Evolutionary conservation across 2,888 invertebrate species (phyloP).

Genomic region (Hedychridium roseum): DNA sequence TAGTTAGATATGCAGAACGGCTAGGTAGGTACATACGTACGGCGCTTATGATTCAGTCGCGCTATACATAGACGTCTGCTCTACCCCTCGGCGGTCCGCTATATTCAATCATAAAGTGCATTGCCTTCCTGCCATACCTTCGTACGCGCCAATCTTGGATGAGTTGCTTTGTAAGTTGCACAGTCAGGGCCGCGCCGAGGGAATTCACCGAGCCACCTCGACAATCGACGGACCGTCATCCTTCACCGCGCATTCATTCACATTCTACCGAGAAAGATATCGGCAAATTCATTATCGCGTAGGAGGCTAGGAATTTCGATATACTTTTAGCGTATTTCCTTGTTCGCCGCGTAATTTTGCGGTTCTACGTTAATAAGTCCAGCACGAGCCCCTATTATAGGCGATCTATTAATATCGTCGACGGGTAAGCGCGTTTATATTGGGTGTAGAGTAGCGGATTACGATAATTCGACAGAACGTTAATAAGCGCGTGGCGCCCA

Average conservation of each 20-base stretch:
- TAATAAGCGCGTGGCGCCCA: neutral
- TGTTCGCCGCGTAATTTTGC: too few species aligned
- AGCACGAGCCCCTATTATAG: too few species aligned
- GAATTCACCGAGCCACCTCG: too few species aligned
- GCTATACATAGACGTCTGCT: constrained; percentile 45
- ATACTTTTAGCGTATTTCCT: too few species aligned
- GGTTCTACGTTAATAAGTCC: too few species aligned
- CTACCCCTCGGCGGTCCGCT: constrained; percentile 34
- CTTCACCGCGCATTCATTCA: too few species aligned
- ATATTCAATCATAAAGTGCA: constrained; percentile 53
- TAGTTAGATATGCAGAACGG: too few species aligned
- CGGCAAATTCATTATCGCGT: too few species aligned
- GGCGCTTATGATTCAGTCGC: constrained; percentile 42
- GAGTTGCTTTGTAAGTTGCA: constrained; percentile 33
- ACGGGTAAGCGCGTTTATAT: neutral
- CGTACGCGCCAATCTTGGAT: constrained; percentile 33
- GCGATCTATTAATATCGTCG: neutral
- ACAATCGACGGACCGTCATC: too few species aligned
- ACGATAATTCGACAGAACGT: neutral
- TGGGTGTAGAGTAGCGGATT: neutral
- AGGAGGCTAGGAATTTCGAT: too few species aligned
- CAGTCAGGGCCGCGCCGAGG: too few species aligned
- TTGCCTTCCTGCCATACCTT: constrained; percentile 45
- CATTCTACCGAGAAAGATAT: too few species aligned
- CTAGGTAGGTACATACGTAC: constrained; percentile 13